Percentiles rank a stretch among this genome's conserved stretches.
phyloP scores from a whole-genome alignment of 2,888 invertebrate genomes.

The Tubiluchus corallicola region DNA sequence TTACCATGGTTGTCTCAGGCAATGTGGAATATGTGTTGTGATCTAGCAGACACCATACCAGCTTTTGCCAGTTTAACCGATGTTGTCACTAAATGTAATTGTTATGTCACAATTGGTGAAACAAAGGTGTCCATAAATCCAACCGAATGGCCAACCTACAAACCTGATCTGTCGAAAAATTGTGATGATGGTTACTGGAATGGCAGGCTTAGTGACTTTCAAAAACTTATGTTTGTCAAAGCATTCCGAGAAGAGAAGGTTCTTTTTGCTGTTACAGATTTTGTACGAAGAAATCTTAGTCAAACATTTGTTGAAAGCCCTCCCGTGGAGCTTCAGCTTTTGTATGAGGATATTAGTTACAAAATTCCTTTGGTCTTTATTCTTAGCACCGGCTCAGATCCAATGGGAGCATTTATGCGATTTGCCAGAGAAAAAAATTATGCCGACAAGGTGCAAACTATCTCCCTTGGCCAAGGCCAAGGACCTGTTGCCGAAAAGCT shows the following conservation, averaged over 20 bases:
- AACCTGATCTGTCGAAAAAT: slow-evolving; percentile 10
- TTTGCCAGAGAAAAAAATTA: slow-evolving; percentile 28
- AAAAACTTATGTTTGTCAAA: slow-evolving; percentile 60
- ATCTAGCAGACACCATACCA: slow-evolving; percentile 39
- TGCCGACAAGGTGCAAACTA: slow-evolving; percentile 28
- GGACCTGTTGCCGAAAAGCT: slow-evolving; percentile 32
- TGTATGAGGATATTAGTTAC: slow-evolving; percentile 31
- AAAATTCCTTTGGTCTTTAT: slow-evolving; percentile 62
- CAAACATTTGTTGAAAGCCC: slow-evolving; percentile 62
- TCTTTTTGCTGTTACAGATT: slow-evolving; percentile 58
- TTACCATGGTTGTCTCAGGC: slow-evolving; percentile 40
- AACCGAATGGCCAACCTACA: slow-evolving; percentile 16
- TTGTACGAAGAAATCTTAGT: slow-evolving; percentile 55
- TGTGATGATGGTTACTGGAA: slow-evolving; percentile 40
- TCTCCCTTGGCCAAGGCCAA: slow-evolving; percentile 32
- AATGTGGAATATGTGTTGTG: slow-evolving; percentile 49
- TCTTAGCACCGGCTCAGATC: slow-evolving; percentile 53
- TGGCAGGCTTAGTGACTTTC: slow-evolving; percentile 42
- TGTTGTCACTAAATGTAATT: neutral
- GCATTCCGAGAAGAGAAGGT: slow-evolving; percentile 58
- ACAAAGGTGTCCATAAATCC: slow-evolving; percentile 18
- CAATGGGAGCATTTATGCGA: slow-evolving; percentile 29
- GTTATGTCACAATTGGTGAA: neutral
- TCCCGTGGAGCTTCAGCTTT: slow-evolving; percentile 38
- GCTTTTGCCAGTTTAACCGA: slow-evolving; percentile 18